phyloP scores from a whole-genome alignment of 2,888 invertebrate genomes.

The Ormyrus pomaceus region DNA sequence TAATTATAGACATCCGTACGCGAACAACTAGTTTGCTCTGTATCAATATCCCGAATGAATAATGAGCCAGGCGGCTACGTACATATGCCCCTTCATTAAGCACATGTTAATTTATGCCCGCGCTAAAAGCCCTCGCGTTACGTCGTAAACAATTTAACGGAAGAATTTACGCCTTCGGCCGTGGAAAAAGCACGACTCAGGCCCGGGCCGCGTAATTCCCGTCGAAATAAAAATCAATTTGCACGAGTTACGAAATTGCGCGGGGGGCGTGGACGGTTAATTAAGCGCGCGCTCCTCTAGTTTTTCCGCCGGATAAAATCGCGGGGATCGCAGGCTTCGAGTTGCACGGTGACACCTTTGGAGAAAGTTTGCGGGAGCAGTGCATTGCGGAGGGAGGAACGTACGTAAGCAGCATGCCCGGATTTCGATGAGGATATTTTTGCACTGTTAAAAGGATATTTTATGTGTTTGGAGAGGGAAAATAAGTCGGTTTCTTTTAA shows the following conservation, averaged over 20 bases:
- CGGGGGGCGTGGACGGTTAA: constrained; percentile 1
- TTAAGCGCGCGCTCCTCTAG: constrained; percentile 6
- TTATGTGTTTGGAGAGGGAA: too few species aligned
- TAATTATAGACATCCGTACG: constrained; percentile 23
- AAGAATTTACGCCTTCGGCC: constrained; percentile 1
- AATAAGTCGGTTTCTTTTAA: too few species aligned
- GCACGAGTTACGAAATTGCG: constrained; percentile 23
- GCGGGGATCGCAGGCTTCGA: not conserved
- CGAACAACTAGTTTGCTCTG: constrained; percentile 38
- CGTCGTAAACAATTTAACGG: constrained; percentile 38
- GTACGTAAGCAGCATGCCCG: not conserved
- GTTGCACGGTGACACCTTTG: not conserved
- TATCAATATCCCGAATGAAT: constrained; percentile 47
- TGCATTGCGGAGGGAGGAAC: too few species aligned
- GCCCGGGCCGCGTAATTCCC: not conserved
- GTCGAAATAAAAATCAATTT: constrained; percentile 41
- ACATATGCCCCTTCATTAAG: constrained; percentile 37
- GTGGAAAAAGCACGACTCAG: not conserved
- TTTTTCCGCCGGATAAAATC: constrained; percentile 30
- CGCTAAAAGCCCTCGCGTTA: constrained; percentile 1
- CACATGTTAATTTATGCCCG: constrained; percentile 43
- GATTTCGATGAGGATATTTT: not conserved
- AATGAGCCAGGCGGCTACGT: constrained; percentile 19
- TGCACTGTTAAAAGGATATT: not conserved
- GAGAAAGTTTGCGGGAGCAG: constrained; percentile 8